A percentile compares a stretch with the other conserved stretches of the same genome.
Evolutionary conservation across 2,113 vertebrate species (phyloP).

Genomic region (Brachyistius frenatus): DNA sequence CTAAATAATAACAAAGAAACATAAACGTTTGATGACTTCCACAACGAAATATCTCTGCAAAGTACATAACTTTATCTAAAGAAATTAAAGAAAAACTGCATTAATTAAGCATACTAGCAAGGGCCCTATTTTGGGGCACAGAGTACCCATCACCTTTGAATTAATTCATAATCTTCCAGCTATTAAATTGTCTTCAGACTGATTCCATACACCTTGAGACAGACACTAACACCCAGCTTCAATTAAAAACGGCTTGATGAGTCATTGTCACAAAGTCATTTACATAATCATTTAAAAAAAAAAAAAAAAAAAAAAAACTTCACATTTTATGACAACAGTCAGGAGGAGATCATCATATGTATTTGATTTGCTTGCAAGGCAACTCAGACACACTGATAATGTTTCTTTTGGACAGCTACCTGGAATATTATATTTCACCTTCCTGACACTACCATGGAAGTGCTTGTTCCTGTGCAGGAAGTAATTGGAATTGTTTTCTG

Average conservation of each 20-base stretch:
- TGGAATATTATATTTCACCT: conserved; percentile 32
- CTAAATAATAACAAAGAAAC: conserved; percentile 4
- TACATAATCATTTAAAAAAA: conserved; percentile 16
- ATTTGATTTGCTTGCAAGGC: conserved; percentile 43
- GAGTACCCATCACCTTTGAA: conserved; percentile 46
- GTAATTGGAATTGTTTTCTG: conserved; percentile 30
- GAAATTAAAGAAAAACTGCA: conserved; percentile 58
- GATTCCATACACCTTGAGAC: conserved; percentile 51
- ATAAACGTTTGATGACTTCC: conserved; percentile 38
- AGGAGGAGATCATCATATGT: conserved; percentile 42
- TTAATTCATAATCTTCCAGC: conserved; percentile 51
- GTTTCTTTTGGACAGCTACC: conserved; percentile 24
- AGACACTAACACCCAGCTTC: conserved; percentile 29
- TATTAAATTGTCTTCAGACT: conserved; percentile 44
- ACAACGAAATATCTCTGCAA: conserved; percentile 32
- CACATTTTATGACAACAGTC: conserved; percentile 40
- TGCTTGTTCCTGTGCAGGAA: conserved; percentile 2
- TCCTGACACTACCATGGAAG: conserved; percentile 16
- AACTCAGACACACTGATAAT: neutral
- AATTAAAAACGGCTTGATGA: conserved; percentile 58
- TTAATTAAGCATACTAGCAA: conserved; percentile 52
- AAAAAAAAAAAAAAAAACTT: conserved; percentile 42
- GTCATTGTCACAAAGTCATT: conserved; percentile 54
- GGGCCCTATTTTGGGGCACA: conserved; percentile 36
- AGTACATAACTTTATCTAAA: conserved; percentile 34